Evolutionary conservation across 2,797 vertebrate genomes (phyloP).

Genomic region (Lutjanus argentimaculatus): DNA sequence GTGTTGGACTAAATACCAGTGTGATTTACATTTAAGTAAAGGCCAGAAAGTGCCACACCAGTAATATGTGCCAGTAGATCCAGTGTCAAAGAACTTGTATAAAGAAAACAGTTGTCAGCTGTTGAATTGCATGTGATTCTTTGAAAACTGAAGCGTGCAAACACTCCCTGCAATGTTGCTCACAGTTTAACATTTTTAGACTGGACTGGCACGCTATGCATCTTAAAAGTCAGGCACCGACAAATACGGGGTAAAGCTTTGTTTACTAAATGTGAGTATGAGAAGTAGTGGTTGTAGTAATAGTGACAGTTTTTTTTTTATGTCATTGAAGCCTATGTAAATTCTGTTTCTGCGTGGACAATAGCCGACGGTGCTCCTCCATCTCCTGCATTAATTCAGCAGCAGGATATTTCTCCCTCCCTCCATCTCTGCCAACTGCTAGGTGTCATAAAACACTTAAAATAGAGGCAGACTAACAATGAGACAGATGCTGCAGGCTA

Average conservation of each 20-base stretch:
- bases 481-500: constrained; percentile 68
- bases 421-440: constrained; percentile 54
- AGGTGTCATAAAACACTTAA: constrained; percentile 67
- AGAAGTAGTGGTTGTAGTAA: not conserved
- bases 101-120: not conserved
- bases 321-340: constrained; percentile 23
- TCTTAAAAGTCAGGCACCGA: constrained; percentile 8
- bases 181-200: not conserved
- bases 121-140: not conserved
- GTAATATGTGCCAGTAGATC: not conserved
- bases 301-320: constrained; percentile 2
- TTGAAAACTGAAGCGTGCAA: not conserved
- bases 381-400: constrained; percentile 55
- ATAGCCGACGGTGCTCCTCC: constrained; percentile 23
- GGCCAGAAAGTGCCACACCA: not conserved
- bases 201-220: not conserved
- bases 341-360: constrained; percentile 41
- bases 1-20: not conserved
- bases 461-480: constrained; percentile 72
- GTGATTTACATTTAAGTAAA: not conserved
- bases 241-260: not conserved
- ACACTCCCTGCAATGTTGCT: not conserved
- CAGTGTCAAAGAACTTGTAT: not conserved
- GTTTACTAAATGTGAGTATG: constrained; percentile 5
- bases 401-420: constrained; percentile 30